Evolutionary conservation across 2,797 vertebrate species (phyloP).

Genomic region (Apodemus agrarius): DNA sequence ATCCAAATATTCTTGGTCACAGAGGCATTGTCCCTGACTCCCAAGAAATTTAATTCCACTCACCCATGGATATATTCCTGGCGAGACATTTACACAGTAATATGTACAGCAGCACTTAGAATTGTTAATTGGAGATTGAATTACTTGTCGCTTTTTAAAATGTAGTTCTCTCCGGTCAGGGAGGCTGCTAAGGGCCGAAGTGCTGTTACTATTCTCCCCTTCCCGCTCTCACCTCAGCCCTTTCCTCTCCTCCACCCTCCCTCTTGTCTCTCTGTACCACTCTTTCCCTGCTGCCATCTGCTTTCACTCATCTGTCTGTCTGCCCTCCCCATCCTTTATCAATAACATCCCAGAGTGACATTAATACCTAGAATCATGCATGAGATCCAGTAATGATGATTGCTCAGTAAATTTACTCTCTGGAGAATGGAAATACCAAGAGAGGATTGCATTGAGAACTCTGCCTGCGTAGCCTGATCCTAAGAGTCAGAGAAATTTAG

Average conservation of each 20-base stretch:
- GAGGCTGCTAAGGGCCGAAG: slow-evolving; percentile 78
- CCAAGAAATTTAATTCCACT: slow-evolving; percentile 72
- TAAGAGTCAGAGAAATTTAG: slow-evolving; percentile 40
- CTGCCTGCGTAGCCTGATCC: slow-evolving; percentile 12
- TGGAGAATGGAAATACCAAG: slow-evolving; percentile 59
- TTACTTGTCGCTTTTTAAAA: slow-evolving; percentile 87
- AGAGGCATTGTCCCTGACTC: slow-evolving; percentile 5
- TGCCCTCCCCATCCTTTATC: slow-evolving; percentile 54
- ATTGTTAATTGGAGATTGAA: slow-evolving; percentile 88
- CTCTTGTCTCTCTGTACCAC: slow-evolving; percentile 14
- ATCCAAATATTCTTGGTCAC: slow-evolving; percentile 21
- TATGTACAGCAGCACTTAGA: slow-evolving; percentile 84
- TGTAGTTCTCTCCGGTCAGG: slow-evolving; percentile 83
- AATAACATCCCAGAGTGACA: slow-evolving; percentile 63
- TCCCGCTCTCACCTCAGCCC: not conserved
- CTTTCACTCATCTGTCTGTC: slow-evolving; percentile 42
- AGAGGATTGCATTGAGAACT: slow-evolving; percentile 25
- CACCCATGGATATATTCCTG: slow-evolving; percentile 80
- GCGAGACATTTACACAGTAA: slow-evolving; percentile 83
- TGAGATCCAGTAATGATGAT: slow-evolving; percentile 36
- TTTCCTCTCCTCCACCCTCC: slow-evolving; percentile 12
- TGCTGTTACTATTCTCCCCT: slow-evolving; percentile 58
- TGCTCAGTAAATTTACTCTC: slow-evolving; percentile 61
- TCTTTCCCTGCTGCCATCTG: not conserved
- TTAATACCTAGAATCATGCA: slow-evolving; percentile 66